Base-by-base conservation (phyloP, 1,140 invertebrate species). In the Popillia japonica region DNA sequence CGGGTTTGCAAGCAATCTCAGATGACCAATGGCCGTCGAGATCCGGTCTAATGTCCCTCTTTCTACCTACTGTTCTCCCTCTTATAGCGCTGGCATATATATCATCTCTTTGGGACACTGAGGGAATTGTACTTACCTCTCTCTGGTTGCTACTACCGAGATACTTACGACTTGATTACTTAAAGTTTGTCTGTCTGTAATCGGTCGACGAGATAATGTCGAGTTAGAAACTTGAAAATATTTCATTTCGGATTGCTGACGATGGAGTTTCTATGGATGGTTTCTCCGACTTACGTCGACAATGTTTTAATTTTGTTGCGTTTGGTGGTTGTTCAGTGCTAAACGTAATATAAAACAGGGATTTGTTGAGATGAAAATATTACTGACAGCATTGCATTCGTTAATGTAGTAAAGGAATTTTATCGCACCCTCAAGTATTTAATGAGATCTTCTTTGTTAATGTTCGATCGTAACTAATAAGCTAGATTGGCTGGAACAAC, bases 21-120 rank as follows among this genome's bases (percentile, higher is more conserved):
- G 80, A 83, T 83, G 83, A 83, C 83, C 83, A 83, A 83, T 83
- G 83, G 83, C 80, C 83, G 78, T 78, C 77, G 17, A 78, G 79
- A 79, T 82, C 81, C 81, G 80, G 81, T 79, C 81, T 83, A 81
- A 83, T 79, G 82, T 80, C 78, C 80, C 81, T 77, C 79, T 76
- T 76, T 76, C 75, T 41, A 44, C 72, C 40, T 41, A 74, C 74
- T 48, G 76, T 75, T 72, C 68, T 48, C 75, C 77, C 61, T 68
- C 61, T 68, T 68, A 68, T 68, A 68, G 10, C 76, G 76, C 41
- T 40, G 44, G 61, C 59, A 72, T 68, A 68, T 68, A 68, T 68
- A 68, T 68, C 61, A 68, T 68, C 61, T 68, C 61, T 68, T 68
- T 68, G 61, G 61, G 61, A 34, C 61, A 68, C 17, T 55, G 48